A percentile compares a stretch with the other conserved stretches of the same genome.
Conservation (phyloP, 2,113 vertebrate species). For the Kobus ellipsiprymnus region DNA sequence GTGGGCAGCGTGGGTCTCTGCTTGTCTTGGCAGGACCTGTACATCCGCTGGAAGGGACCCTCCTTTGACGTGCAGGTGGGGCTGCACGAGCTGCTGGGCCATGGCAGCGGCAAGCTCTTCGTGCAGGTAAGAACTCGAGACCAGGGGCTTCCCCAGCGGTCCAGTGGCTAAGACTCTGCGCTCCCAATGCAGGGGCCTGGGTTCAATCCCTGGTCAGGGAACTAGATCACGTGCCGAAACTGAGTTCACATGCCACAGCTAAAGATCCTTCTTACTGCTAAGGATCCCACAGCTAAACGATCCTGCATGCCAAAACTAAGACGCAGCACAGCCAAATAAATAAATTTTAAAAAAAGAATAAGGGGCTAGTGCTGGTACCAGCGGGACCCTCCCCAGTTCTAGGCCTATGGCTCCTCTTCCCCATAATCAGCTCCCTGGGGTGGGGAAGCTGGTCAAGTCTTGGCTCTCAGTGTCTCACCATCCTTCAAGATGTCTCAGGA, state of each 20-base stretch:
- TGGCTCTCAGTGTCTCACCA: not conserved
- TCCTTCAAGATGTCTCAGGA: not conserved
- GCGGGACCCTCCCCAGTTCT: not conserved
- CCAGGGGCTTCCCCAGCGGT: not conserved
- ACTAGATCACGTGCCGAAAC: not conserved
- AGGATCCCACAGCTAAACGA: not conserved
- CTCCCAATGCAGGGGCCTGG: not conserved
- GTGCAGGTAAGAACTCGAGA: slow-evolving; percentile 80
- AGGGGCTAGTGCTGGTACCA: not conserved
- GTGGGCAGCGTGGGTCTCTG: not conserved
- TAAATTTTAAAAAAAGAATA: not conserved
- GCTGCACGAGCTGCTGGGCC: slow-evolving; percentile 91
- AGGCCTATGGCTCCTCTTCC: not conserved
- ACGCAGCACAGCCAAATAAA: not conserved
- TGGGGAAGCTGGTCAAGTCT: not conserved
- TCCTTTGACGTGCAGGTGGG: slow-evolving; percentile 95
- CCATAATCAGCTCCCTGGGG: accelerated
- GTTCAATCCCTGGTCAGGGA: not conserved
- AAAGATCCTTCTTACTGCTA: not conserved
- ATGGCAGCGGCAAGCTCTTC: slow-evolving; percentile 93
- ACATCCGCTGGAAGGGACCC: slow-evolving; percentile 89
- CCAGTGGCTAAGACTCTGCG: not conserved
- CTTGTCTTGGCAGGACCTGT: slow-evolving; percentile 82
- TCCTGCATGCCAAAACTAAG: not conserved
- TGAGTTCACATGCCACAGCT: not conserved